Conservation (phyloP, 2,113 vertebrate species). For the Trinectes maculatus region DNA sequence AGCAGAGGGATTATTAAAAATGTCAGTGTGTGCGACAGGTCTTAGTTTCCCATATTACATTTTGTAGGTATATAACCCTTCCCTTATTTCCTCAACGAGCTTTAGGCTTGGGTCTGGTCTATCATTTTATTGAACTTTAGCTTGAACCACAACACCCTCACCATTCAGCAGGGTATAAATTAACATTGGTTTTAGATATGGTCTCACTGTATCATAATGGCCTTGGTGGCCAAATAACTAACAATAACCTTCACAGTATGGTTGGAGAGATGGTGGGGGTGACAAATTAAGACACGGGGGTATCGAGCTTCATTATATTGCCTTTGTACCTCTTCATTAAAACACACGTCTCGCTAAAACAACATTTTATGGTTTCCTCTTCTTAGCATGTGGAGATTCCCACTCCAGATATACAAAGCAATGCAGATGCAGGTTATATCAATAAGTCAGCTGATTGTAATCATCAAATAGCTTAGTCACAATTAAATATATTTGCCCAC, state of each 20-base stretch:
- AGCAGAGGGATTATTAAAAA: not conserved
- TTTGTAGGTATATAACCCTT: not conserved
- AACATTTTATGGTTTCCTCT: not conserved
- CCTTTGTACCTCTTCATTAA: constrained; percentile 16
- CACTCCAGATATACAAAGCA: not conserved
- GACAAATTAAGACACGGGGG: constrained; percentile 21
- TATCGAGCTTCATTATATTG: constrained; percentile 6
- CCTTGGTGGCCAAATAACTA: constrained; percentile 55
- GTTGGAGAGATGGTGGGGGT: constrained; percentile 2
- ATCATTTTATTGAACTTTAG: constrained; percentile 40
- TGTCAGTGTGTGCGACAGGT: not conserved
- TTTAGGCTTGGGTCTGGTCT: not conserved
- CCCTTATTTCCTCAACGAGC: constrained; percentile 1
- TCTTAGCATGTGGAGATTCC: not conserved
- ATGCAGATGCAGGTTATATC: too few species aligned
- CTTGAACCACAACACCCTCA: constrained; percentile 29
- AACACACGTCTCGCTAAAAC: constrained; percentile 18
- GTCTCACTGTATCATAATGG: constrained; percentile 37
- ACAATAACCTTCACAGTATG: constrained; percentile 49
- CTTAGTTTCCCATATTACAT: constrained; percentile 1
- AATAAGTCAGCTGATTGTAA: too few species aligned
- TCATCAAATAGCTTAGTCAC: too few species aligned
- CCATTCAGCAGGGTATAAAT: constrained; percentile 56
- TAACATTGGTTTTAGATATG: constrained; percentile 59
- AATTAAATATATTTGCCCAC: too few species aligned